A percentile compares a stretch with the other conserved stretches of the same genome.
Evolutionary conservation across 1,140 invertebrate genomes (phyloP).

Genomic region (Geopemphigus sp.): DNA sequence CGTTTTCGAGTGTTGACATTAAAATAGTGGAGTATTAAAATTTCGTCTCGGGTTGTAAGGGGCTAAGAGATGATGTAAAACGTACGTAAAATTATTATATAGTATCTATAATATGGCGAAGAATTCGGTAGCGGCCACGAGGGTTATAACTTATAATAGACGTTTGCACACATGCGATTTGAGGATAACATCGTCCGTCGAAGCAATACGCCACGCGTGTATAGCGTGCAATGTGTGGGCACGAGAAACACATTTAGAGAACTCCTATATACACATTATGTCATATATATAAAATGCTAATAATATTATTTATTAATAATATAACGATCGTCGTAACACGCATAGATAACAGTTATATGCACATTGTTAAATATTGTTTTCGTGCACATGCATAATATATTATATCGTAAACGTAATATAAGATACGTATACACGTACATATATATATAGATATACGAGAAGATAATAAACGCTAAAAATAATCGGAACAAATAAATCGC

Average conservation of each 20-base stretch:
- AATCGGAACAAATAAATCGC: constrained; percentile 30
- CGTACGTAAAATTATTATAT: too few relatives aligned
- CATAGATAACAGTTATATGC: neutral
- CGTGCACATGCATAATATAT: neutral
- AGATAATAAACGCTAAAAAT: constrained; percentile 41
- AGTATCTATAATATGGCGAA: too few relatives aligned
- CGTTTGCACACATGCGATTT: neutral
- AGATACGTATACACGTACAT: neutral
- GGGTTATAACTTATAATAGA: neutral
- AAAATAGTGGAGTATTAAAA: too few relatives aligned
- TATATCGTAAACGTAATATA: neutral
- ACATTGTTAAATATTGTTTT: constrained; percentile 1
- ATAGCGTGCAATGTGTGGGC: neutral
- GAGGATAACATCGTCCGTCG: constrained; percentile 10
- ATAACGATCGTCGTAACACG: neutral
- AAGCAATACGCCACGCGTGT: neutral
- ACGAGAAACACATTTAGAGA: constrained; percentile 8
- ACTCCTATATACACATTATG: neutral
- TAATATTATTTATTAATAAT: neutral
- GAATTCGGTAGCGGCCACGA: too few relatives aligned
- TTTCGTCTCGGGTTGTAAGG: too few relatives aligned
- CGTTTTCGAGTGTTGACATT: too few relatives aligned
- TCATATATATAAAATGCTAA: neutral
- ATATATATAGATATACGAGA: neutral
- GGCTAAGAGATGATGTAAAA: too few relatives aligned